Conservation (phyloP, 2,888 invertebrate species). For the Sphecodes monilicornis region DNA sequence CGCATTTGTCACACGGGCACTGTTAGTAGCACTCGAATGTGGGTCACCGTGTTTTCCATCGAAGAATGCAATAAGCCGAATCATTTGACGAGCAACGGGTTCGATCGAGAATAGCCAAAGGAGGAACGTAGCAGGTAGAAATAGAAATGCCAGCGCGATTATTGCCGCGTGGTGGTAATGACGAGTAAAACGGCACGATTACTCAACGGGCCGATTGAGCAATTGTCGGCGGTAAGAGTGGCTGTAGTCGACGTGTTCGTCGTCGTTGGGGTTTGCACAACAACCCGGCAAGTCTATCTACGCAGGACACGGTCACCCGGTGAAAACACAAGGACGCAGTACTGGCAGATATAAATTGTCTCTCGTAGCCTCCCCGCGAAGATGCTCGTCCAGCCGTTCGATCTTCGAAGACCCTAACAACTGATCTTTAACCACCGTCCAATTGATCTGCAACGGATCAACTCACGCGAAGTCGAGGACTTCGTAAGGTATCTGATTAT, state of each 20-base stretch:
- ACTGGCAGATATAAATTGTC: slow-evolving; percentile 61
- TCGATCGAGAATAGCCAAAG: slow-evolving; percentile 61
- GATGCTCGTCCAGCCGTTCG: neutral
- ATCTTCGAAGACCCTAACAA: neutral
- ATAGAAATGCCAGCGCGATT: slow-evolving; percentile 73
- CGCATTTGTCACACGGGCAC: neutral
- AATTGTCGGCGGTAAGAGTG: slow-evolving; percentile 64
- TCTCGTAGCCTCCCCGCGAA: slow-evolving; percentile 44
- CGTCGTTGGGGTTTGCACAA: slow-evolving; percentile 62
- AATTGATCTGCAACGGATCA: slow-evolving; percentile 12
- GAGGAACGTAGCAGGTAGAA: slow-evolving; percentile 72
- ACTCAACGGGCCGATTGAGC: slow-evolving; percentile 73
- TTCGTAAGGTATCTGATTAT: neutral
- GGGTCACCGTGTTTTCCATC: neutral
- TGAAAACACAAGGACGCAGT: slow-evolving; percentile 62
- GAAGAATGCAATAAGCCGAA: neutral
- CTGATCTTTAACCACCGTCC: neutral
- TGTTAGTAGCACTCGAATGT: neutral
- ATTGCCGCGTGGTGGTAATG: slow-evolving; percentile 53
- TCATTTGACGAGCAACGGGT: neutral
- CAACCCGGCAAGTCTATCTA: slow-evolving; percentile 32
- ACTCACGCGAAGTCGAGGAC: neutral
- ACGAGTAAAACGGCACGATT: slow-evolving; percentile 68
- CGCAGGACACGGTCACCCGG: slow-evolving; percentile 14
- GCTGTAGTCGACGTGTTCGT: slow-evolving; percentile 28